These are phyloP conservation scores for Anneissia japonica DNA, from an alignment of 35 echinoderm and acorn worm species.

Conservation along the genomic window DNA sequence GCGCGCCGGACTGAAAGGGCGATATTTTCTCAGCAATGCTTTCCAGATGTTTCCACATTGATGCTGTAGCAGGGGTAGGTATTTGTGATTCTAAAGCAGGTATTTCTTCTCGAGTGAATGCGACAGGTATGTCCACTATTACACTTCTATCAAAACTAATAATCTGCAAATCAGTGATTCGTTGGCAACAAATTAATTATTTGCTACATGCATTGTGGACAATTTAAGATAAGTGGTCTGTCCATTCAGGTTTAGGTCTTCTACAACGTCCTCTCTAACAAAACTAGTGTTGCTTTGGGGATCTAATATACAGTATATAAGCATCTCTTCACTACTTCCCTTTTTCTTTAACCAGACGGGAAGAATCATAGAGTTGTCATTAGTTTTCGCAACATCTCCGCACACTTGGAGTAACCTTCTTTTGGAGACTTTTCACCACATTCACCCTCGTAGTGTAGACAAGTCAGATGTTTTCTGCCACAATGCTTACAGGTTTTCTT, in stretches of 20 bases:
- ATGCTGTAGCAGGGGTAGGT: conserved; percentile 9
- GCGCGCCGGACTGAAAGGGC: neutral
- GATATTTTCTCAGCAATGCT: neutral
- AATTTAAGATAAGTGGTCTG: neutral
- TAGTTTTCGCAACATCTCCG: neutral
- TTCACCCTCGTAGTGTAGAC: neutral
- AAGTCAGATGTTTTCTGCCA: conserved; percentile 7
- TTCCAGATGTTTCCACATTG: neutral
- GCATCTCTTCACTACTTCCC: neutral
- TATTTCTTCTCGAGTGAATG: neutral
- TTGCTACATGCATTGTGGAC: neutral
- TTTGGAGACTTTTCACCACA: no score
- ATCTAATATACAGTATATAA: neutral
- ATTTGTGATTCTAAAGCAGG: conserved; percentile 20
- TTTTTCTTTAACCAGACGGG: neutral
- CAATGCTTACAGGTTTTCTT: neutral
- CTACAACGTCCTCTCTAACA: neutral
- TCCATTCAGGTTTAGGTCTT: neutral
- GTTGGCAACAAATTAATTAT: neutral
- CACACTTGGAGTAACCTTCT: neutral
- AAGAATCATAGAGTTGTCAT: neutral
- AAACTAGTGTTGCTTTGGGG: neutral
- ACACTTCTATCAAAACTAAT: conserved; percentile 1
- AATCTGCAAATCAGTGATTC: conserved; percentile 9
- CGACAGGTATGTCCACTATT: conserved; percentile 2